Conservation (phyloP, 2,888 invertebrate genomes). For the Tetramorium bicarinatum region DNA sequence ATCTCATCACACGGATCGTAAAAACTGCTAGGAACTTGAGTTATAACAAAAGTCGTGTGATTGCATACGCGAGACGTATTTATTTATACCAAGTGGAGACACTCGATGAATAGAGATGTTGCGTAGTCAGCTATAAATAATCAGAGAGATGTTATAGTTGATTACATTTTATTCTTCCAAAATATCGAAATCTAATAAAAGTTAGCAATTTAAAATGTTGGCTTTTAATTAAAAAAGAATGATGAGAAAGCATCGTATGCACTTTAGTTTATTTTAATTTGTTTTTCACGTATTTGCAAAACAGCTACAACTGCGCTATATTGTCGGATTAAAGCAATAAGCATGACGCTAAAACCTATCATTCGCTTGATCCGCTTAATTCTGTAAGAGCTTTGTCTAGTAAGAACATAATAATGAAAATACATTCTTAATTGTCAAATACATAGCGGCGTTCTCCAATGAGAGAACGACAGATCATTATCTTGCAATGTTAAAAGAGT, state of each 20-base stretch:
- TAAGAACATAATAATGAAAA: conserved; percentile 15
- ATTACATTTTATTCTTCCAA: background rate
- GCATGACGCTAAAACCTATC: background rate
- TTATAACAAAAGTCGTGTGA: background rate
- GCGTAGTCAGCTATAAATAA: conserved; percentile 21
- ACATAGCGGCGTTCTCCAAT: background rate
- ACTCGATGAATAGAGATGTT: background rate
- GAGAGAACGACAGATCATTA: conserved; percentile 15
- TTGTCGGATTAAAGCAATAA: conserved; percentile 15
- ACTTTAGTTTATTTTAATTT: background rate
- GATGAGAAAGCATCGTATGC: background rate
- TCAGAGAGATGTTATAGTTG: background rate
- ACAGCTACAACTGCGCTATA: background rate
- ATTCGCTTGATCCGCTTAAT: conserved; percentile 28
- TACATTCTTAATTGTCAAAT: conserved; percentile 18
- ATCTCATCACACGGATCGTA: background rate
- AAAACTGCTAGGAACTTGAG: background rate
- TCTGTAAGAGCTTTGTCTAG: conserved; percentile 10
- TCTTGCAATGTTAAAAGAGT: conserved; percentile 14
- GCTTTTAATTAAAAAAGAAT: background rate
- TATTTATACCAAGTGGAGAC: background rate
- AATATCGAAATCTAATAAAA: background rate
- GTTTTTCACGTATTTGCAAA: background rate
- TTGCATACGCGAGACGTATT: background rate
- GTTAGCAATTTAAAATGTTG: background rate